phyloP scores from a whole-genome alignment of 2,888 invertebrate genomes.

The Holacanthella duospinosa region DNA sequence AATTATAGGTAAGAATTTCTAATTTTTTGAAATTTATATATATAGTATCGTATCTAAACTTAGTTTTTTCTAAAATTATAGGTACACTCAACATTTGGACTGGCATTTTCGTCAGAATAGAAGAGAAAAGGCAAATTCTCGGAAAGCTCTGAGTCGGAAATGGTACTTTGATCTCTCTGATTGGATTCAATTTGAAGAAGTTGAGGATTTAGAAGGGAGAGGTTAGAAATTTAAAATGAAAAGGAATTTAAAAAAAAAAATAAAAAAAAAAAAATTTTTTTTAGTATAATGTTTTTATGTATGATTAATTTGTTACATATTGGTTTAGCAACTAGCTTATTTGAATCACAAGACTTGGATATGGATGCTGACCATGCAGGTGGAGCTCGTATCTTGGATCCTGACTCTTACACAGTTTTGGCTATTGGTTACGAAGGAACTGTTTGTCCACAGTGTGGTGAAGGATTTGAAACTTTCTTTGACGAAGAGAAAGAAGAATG shows the following conservation, averaged over 20 bases:
- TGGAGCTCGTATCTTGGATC: conserved; percentile 44
- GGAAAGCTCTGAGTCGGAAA: conserved; percentile 69
- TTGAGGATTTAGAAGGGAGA: conserved; percentile 81
- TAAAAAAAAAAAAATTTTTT: conserved; percentile 6
- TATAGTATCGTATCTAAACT: background rate
- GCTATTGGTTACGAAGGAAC: conserved; percentile 51
- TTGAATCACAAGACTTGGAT: conserved; percentile 55
- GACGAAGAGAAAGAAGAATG: conserved; percentile 96
- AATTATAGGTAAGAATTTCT: conserved; percentile 65
- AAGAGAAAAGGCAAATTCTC: conserved; percentile 69
- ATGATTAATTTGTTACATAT: background rate
- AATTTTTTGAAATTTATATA: background rate
- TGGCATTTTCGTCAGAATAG: conserved; percentile 97
- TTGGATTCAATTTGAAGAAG: conserved; percentile 90
- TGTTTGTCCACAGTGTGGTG: conserved; percentile 79
- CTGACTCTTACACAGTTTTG: conserved; percentile 45
- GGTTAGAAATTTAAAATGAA: conserved; percentile 49
- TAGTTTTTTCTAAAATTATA: conserved; percentile 44
- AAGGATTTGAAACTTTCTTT: conserved; percentile 88
- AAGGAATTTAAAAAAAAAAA: background rate
- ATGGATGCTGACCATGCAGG: conserved; percentile 41
- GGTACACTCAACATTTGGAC: conserved; percentile 85
- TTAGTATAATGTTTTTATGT: too few species aligned
- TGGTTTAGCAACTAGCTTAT: conserved; percentile 68
- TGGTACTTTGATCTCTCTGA: conserved; percentile 85